Base-by-base conservation (phyloP, 2,113 vertebrate genomes). In the Nannobrachium achirus region DNA sequence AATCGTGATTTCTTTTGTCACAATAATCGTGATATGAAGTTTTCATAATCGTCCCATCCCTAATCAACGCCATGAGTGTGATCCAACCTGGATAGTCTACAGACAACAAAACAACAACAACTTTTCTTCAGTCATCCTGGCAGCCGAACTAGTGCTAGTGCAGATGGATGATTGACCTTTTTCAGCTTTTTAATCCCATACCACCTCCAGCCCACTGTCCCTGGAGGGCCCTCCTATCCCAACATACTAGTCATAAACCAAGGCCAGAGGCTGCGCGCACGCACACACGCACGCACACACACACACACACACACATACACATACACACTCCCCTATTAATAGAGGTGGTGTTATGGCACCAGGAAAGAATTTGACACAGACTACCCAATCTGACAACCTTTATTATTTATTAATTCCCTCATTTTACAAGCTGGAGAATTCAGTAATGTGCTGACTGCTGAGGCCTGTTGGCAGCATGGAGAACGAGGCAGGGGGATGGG, bases 331-430 rank as follows among this genome's bases (percentile, higher is more conserved):
- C 15, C 44, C 78, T 82, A 76, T 89, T 86, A 89, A 84, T 55
- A 82, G 56, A 56, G 71, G 45, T 55, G 20, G 68, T 78, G 77
- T 91, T 93, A 91, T 87, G 86, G 88, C 85, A 92, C 76, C 83
- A 84, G 88, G 88, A 92, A 93, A 91, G 80, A 93, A 91, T 93
- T 86, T 85, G 78, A 79, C 66, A 71, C 63, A 66, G 79, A 81
- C 72, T 79, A 83, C 81, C 77, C 84, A 85, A 89, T 81, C 78
- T 79, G 82, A 87, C 81, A 80, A 75, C 79, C 83, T 88, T 89
- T 86, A 85, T 90, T 90, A 88, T 89, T 90, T 88, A 92, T 92
- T 91, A 86, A 92, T 91, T 84, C 83, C 75, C 66, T 65, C 71
- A 64, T 63, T 88, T 92, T 91, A 92, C 79, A 80, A 89, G 86